Evolutionary conservation across 2,888 invertebrate species (phyloP), one percentile per base, ranked within the genome.

Genomic region (Deilephila elpenor): DNA sequence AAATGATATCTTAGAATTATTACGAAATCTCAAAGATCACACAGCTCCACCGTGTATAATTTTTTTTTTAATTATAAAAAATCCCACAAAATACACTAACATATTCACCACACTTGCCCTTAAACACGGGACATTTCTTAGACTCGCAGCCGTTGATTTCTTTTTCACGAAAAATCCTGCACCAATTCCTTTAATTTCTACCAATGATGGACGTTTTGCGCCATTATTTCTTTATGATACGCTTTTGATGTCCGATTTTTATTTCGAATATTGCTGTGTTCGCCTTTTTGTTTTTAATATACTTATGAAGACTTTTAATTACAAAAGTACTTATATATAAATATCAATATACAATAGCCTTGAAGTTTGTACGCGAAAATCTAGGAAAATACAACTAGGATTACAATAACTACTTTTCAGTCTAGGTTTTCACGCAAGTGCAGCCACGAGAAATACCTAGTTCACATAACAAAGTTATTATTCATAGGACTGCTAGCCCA

Each of bases 221-320:
- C 76, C 76, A 76, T 77, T 77, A 77, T 77, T 78, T 76, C 75
- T 76, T 75, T 78, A 67, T 77, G 75, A 73, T 71, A 73, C 74
- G 74, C 75, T 74, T 74, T 76, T 74, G 73, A 76, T 73, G 72
- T 74, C 53, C 44, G 64, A 51, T 67, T 67, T 51, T 51, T 14
- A 17, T 51, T 67, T 51, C n/a, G 19, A 67, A 14, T 44, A 67
- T 44, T 17, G 11, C 29, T 60, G 2, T 29, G 44, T 5, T 25
- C 64, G 7, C 14, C 20, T n/a, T 17, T n/a, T n/a, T 56, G 56
- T 56, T 56, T 44, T 44, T 44, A 14, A 14, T 11, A 44, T 44
- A 44, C 11, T 14, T 44, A 14, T 44, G 11, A 44, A 44, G 44
- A 44, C 2, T 44, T 44, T 11, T 44, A 25, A 25, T 25, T 25